phyloP scores from a whole-genome alignment of 2,113 vertebrate species.

The Silurus glanis region DNA sequence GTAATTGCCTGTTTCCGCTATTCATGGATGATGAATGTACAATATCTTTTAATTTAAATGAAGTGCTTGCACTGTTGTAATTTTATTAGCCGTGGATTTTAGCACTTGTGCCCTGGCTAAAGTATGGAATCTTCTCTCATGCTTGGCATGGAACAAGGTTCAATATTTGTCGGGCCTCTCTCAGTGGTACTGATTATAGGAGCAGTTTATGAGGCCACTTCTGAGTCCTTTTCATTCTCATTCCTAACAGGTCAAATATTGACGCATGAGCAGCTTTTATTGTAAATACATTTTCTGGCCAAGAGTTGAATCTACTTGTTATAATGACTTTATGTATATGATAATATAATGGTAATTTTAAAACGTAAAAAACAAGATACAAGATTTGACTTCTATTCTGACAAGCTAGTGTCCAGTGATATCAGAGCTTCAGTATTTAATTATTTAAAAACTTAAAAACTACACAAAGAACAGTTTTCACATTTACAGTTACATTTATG shows the following conservation, averaged over 20 bases:
- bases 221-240: background rate
- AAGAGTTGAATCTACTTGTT: background rate
- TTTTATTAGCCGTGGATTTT: slow-evolving; percentile 2
- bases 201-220: background rate
- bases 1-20: background rate
- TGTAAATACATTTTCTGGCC: background rate
- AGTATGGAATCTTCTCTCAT: background rate
- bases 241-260: background rate
- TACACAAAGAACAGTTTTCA: too few relatives aligned
- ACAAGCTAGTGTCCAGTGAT: too few relatives aligned
- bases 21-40: background rate
- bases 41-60: background rate
- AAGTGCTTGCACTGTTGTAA: background rate
- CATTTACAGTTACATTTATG: too few relatives aligned
- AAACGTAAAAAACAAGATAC: too few relatives aligned
- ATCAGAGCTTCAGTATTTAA: too few relatives aligned
- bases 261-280: background rate
- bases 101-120: background rate
- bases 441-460: too few relatives aligned
- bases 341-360: too few relatives aligned
- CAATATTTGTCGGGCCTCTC: background rate
- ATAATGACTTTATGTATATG: background rate
- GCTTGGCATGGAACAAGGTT: background rate
- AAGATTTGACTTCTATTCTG: too few relatives aligned
- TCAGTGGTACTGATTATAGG: background rate